Conservation (phyloP, 1,140 invertebrate species). For the Oscheius sp. region DNA sequence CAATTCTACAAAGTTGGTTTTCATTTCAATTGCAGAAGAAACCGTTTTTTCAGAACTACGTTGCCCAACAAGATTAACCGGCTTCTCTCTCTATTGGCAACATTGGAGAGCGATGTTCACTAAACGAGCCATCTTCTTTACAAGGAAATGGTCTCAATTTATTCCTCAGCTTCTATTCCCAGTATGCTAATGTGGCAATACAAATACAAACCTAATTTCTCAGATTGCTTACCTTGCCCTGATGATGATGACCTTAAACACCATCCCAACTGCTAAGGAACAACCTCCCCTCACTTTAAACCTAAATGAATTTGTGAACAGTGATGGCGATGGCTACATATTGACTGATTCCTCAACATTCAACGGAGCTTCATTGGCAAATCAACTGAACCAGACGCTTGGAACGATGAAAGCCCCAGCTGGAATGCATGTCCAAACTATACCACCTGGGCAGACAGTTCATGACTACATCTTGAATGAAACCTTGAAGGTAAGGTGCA, state of each 20-base stretch:
- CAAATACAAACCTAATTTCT: background rate
- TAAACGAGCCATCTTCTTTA: slow-evolving; percentile 41
- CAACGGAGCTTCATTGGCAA: background rate
- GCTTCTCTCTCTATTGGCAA: slow-evolving; percentile 22
- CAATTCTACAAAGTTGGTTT: slow-evolving; percentile 18
- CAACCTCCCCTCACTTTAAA: slow-evolving; percentile 10
- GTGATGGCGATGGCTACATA: background rate
- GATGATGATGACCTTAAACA: slow-evolving; percentile 24
- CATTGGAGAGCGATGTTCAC: slow-evolving; percentile 40
- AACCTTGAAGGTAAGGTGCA: background rate
- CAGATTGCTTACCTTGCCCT: slow-evolving; percentile 25
- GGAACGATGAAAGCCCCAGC: background rate
- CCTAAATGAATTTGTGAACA: background rate
- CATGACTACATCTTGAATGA: background rate
- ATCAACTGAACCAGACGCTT: background rate
- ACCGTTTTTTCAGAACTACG: slow-evolving; percentile 22
- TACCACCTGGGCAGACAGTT: background rate
- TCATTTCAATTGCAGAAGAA: background rate
- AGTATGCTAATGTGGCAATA: background rate
- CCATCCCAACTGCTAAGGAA: slow-evolving; percentile 25
- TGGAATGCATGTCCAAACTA: background rate
- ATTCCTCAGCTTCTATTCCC: slow-evolving; percentile 39
- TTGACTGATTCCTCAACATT: background rate
- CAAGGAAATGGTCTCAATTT: slow-evolving; percentile 43
- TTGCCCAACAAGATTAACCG: slow-evolving; percentile 21